Evolutionary conservation across 2,888 invertebrate genomes (phyloP), one percentile per base, ranked within the genome.

Genomic region (Hoplodrina ambigua): DNA sequence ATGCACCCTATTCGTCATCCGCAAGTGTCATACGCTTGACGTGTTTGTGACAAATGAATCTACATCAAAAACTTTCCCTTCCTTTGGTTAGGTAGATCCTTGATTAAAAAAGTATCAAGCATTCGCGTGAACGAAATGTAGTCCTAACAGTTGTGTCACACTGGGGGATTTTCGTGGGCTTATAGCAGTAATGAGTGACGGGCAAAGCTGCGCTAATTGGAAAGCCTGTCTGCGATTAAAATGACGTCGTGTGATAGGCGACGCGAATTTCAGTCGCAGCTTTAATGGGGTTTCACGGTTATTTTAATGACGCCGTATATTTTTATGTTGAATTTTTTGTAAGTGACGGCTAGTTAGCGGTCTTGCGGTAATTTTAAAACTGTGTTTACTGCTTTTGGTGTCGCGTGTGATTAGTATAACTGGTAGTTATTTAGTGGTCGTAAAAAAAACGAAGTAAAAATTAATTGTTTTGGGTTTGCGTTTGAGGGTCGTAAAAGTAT

Each of bases 151-250:
- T 82, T 72, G 84, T 84, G 68, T 74, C 69, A 83, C 69, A 76
- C 74, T 78, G 72, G 81, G 74, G 79, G 69, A 81, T 75, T 78
- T 82, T 85, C 75, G 80, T 81, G 79, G 73, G 85, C 75, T 85
- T 85, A 85, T 77, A 62, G 59, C 74, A 67, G 81, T 83, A 85
- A 84, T 85, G 85, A 85, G 86, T 83, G 85, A 81, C 73, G 75
- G 64, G 75, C 72, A 81, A 84, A 84, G 77, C 75, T 54, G 33
- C 79, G 79, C 82, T 85, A 85, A 85, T 86, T 85, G 85, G 86
- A 81, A 85, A 78, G 81, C 82, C 72, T 81, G 86, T 83, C 85
- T 86, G 78, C 81, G 75, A 81, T 83, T 74, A 80, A 81, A 85
- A 83, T 79, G 77, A 83, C 78, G 73, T 75, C 72, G 83, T 84